Conservation (phyloP, 2,113 vertebrate genomes). For the Neotoma lepida region DNA sequence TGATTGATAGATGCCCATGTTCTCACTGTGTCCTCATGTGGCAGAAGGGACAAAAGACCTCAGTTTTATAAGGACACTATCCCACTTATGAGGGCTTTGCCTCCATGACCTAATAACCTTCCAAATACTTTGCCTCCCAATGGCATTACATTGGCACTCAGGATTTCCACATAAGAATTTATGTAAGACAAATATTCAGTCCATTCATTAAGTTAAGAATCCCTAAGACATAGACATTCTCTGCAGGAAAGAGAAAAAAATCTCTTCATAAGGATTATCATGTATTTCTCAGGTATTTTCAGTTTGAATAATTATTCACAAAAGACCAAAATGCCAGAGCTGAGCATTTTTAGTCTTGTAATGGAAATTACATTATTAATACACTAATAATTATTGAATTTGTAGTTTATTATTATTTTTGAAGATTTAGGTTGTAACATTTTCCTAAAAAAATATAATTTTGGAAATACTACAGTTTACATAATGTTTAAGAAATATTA, state of each 20-base stretch:
- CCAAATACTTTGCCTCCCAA: background rate
- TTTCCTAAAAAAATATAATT: slow-evolving; percentile 34
- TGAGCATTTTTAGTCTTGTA: background rate
- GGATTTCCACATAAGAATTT: background rate
- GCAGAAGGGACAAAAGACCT: background rate
- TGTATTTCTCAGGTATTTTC: slow-evolving; percentile 8
- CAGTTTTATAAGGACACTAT: background rate
- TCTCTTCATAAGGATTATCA: background rate
- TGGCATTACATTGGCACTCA: background rate
- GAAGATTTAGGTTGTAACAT: background rate
- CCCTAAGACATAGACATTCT: background rate
- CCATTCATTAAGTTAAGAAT: background rate
- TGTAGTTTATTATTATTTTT: background rate
- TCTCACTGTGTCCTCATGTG: background rate
- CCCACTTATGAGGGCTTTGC: background rate
- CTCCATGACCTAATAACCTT: background rate
- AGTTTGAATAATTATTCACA: background rate
- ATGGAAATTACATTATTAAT: background rate
- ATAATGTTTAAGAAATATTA: slow-evolving; percentile 8
- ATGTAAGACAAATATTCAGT: background rate
- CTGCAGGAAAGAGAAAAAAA: background rate
- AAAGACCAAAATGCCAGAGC: slow-evolving; percentile 23
- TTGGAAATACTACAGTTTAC: background rate
- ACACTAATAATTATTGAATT: slow-evolving; percentile 16
- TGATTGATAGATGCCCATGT: background rate